phyloP scores from a whole-genome alignment of 2,113 vertebrate genomes.

The Entomyzon cyanotis region DNA sequence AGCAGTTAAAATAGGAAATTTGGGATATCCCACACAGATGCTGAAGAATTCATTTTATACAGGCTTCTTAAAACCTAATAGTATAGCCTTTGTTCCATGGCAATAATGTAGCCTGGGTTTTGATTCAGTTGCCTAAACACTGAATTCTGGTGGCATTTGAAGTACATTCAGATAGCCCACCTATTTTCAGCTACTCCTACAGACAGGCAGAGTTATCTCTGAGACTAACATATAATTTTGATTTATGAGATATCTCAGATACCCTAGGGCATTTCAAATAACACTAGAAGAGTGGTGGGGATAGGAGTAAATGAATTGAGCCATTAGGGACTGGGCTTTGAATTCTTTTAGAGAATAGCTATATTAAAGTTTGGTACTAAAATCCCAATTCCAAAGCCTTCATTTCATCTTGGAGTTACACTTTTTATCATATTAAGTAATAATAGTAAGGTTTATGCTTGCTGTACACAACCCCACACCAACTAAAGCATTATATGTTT shows the following conservation, averaged over 20 bases:
- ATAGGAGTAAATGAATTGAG: background rate
- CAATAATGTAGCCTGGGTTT: background rate
- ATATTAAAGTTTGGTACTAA: background rate
- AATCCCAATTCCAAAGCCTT: background rate
- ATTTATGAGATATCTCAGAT: background rate
- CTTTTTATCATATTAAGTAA: background rate
- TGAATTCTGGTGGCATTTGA: background rate
- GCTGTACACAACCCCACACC: background rate
- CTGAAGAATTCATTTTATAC: background rate
- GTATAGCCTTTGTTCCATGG: background rate
- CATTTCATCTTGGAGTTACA: background rate
- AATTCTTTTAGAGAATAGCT: background rate
- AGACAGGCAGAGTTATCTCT: background rate
- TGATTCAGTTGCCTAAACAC: background rate
- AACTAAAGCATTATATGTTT: background rate
- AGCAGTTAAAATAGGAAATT: background rate
- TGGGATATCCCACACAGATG: background rate
- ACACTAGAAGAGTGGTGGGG: fast-evolving
- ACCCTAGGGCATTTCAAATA: background rate
- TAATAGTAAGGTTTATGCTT: background rate
- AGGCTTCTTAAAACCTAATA: background rate
- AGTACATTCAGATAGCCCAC: background rate
- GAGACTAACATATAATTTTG: no score
- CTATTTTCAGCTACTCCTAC: background rate
- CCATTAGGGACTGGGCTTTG: background rate